These are phyloP conservation scores for Trypoxylus dichotomus DNA, from an alignment of 1,140 invertebrate species.

Conservation along the genomic window DNA sequence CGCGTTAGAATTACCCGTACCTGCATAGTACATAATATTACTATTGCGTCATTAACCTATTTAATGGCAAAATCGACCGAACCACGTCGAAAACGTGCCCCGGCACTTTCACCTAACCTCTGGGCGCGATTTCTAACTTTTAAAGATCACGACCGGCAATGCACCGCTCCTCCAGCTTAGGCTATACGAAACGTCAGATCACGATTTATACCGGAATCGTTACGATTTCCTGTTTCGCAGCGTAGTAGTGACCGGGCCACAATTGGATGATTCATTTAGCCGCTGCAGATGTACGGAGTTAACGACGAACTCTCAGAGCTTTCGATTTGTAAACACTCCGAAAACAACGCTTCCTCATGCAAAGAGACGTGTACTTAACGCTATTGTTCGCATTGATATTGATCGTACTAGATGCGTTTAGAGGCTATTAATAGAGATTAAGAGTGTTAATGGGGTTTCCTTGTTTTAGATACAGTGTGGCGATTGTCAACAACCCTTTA, in stretches of 20 bases:
- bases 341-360: no score
- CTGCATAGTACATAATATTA: not conserved
- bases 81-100: not conserved
- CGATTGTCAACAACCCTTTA: no score
- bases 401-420: no score
- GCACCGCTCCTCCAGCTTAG: not conserved
- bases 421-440: no score
- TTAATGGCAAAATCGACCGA: not conserved
- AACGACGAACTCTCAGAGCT: no score
- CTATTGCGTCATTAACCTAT: not conserved
- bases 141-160: not conserved
- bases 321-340: no score
- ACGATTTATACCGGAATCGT: not conserved
- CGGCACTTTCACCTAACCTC: not conserved
- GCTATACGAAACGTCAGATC: not conserved
- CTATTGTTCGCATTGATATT: no score
- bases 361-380: no score
- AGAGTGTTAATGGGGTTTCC: no score
- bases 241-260: not conserved
- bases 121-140: conserved; percentile 1
- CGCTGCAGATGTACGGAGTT: no score
- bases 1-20: not conserved
- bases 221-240: not conserved
- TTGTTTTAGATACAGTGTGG: no score
- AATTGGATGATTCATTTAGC: not conserved